Percentiles rank a stretch among this genome's conserved stretches.
Evolutionary conservation across 2,888 invertebrate genomes (phyloP).

Genomic region (Drosophila robusta): DNA sequence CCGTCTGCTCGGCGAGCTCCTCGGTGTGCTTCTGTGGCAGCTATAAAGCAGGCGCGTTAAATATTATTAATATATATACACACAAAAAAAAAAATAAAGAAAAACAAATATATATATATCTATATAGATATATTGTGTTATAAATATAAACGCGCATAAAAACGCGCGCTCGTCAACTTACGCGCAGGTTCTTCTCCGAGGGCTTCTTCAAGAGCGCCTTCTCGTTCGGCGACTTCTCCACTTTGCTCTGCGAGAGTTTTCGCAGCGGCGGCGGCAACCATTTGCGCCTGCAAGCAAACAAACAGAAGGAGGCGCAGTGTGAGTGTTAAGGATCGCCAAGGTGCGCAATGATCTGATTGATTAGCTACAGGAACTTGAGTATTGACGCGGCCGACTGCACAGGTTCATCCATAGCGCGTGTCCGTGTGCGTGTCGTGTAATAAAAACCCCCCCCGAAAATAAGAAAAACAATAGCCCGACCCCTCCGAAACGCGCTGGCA

Average conservation of each 20-base stretch:
- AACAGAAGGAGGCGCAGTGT: not conserved
- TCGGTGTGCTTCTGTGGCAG: constrained; percentile 84
- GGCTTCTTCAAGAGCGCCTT: constrained; percentile 91
- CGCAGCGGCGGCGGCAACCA: constrained; percentile 95
- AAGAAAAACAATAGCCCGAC: constrained; percentile 2
- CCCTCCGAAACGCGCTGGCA: constrained; percentile 37
- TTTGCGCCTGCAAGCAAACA: constrained; percentile 88
- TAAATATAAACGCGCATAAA: constrained; percentile 55
- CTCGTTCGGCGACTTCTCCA: constrained; percentile 89
- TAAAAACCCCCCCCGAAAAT: not conserved
- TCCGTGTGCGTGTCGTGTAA: too few relatives aligned
- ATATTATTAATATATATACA: constrained; percentile 20
- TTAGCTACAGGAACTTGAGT: constrained; percentile 58
- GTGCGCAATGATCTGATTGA: constrained; percentile 4
- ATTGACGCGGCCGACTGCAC: constrained; percentile 57
- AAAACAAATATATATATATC: constrained; percentile 8
- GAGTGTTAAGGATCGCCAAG: not conserved
- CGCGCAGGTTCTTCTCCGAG: constrained; percentile 94
- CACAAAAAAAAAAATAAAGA: not conserved
- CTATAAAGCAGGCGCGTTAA: constrained; percentile 48
- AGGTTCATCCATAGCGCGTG: constrained; percentile 54
- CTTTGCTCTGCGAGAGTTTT: constrained; percentile 95
- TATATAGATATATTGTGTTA: constrained; percentile 33
- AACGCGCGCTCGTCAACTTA: constrained; percentile 83
- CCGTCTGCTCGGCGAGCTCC: constrained; percentile 74